phyloP scores from a whole-genome alignment of 2,797 vertebrate species.

The Eospalax fontanierii region DNA sequence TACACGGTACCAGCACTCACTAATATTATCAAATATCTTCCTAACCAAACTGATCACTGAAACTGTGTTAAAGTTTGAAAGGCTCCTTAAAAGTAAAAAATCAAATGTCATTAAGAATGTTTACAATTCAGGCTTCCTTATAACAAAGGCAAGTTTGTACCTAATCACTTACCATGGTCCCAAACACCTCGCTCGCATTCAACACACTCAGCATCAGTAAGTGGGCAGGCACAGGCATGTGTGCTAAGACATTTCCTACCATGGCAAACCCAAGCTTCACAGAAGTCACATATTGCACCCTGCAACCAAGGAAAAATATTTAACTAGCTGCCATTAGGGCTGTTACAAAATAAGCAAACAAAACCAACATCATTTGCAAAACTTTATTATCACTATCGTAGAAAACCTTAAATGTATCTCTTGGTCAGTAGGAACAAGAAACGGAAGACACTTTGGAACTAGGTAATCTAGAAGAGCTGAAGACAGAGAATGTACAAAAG shows the following conservation, averaged over 20 bases:
- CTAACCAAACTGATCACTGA: background rate
- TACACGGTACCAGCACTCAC: background rate
- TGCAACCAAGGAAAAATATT: conserved; percentile 79
- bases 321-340: background rate
- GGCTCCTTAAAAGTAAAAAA: background rate
- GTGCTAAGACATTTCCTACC: conserved; percentile 97
- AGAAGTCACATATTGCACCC: conserved; percentile 99
- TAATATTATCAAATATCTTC: background rate
- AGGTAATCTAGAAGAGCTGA: background rate
- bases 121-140: background rate
- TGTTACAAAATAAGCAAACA: background rate
- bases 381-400: background rate
- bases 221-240: conserved; percentile 96
- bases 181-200: conserved; percentile 97
- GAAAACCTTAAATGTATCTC: background rate
- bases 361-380: background rate
- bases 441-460: background rate
- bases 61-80: background rate
- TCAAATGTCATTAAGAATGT: background rate
- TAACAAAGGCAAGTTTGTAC: accelerated
- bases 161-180: conserved; percentile 94
- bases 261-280: conserved; percentile 99
- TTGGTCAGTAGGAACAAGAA: background rate
- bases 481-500: background rate
- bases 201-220: conserved; percentile 96